These are phyloP conservation scores for Perithous albicinctus DNA, from an alignment of 2,888 invertebrate genomes.

Conservation along the genomic window DNA sequence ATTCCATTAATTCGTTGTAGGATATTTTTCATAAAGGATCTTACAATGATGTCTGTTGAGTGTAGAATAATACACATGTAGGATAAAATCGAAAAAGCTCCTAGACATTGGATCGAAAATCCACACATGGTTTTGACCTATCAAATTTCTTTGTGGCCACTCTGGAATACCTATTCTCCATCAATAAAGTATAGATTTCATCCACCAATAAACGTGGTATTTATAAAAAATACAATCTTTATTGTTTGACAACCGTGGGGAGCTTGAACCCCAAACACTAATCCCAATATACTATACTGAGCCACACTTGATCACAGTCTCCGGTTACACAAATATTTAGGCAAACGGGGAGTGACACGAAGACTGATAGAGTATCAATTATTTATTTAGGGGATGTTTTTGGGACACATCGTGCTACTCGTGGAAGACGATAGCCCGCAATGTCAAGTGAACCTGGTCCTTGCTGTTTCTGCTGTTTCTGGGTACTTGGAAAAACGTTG, in stretches of 20 bases:
- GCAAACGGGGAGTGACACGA: not conserved
- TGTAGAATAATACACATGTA: too few relatives aligned
- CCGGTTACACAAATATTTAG: constrained; percentile 8
- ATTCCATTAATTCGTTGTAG: too few relatives aligned
- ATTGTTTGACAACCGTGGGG: not conserved
- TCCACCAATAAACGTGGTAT: not conserved
- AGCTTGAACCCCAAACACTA: not conserved
- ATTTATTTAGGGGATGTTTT: constrained; percentile 43
- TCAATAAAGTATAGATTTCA: not conserved
- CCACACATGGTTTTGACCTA: not conserved
- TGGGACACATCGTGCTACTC: constrained; percentile 3
- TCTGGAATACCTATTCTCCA: not conserved
- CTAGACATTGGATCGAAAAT: not conserved
- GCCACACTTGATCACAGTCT: not conserved
- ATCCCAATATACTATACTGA: not conserved
- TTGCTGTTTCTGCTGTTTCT: constrained; percentile 11
- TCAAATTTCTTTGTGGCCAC: not conserved
- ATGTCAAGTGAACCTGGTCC: constrained; percentile 18
- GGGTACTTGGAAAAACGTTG: constrained; percentile 53
- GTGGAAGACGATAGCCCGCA: constrained; percentile 14
- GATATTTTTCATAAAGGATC: too few relatives aligned
- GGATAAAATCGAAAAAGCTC: not conserved
- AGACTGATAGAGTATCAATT: constrained; percentile 36
- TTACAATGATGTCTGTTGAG: too few relatives aligned
- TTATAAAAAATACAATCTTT: not conserved